Conservation (phyloP, 2,113 vertebrate species). For the Neolamprologus fasciatus region DNA sequence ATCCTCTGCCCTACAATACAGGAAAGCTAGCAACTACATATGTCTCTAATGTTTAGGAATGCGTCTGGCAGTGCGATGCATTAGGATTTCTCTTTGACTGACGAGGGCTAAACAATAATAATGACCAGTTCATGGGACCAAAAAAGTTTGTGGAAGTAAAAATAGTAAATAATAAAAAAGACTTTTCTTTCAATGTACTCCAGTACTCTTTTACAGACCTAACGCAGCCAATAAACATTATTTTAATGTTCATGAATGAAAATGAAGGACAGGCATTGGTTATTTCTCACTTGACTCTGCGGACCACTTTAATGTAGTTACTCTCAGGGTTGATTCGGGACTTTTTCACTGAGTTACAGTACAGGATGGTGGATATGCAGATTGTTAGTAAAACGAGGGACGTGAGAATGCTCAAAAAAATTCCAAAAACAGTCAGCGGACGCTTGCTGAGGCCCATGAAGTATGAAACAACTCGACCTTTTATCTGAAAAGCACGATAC, state of each 20-base stretch:
- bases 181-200: constrained; percentile 50
- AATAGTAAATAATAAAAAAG: background rate
- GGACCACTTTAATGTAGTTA: constrained; percentile 81
- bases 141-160: background rate
- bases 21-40: background rate
- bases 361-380: constrained; percentile 81
- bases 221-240: constrained; percentile 6
- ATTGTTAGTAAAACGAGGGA: constrained; percentile 78
- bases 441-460: constrained; percentile 82
- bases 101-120: background rate
- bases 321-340: constrained; percentile 78
- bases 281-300: constrained; percentile 61
- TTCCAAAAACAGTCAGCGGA: constrained; percentile 81
- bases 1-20: background rate
- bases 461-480: constrained; percentile 81
- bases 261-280: background rate
- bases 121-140: background rate
- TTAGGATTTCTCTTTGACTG: background rate
- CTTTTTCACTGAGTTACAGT: constrained; percentile 83
- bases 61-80: constrained; percentile 51
- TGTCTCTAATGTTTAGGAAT: constrained; percentile 20
- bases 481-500: constrained; percentile 81
- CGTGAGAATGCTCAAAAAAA: constrained; percentile 77
- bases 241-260: background rate
- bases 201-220: constrained; percentile 80